These are phyloP conservation scores for Asarcornis scutulata DNA, from an alignment of 2,113 vertebrate genomes.

Conservation along the genomic window DNA sequence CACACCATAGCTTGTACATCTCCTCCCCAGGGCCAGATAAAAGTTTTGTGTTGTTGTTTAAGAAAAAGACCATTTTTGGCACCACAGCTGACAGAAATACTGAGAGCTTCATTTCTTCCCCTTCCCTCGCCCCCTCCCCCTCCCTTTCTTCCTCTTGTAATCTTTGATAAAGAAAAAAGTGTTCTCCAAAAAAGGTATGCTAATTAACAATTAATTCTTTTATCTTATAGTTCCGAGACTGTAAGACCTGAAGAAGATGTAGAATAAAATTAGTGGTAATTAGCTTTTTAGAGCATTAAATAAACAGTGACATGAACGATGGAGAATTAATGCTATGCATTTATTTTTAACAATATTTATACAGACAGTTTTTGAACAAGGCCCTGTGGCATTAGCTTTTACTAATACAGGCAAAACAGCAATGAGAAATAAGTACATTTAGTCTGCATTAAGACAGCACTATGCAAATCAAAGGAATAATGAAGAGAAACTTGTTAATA, in stretches of 20 bases:
- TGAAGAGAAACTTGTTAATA: slow-evolving; percentile 30
- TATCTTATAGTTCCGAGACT: slow-evolving; percentile 21
- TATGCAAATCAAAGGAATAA: slow-evolving; percentile 49
- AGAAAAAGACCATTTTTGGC: background rate
- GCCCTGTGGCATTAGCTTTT: slow-evolving; percentile 20
- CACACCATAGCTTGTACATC: background rate
- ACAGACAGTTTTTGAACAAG: slow-evolving; percentile 26
- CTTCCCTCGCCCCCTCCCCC: background rate
- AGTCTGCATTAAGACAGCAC: slow-evolving; percentile 29
- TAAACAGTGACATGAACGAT: slow-evolving; percentile 31
- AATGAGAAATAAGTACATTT: slow-evolving; percentile 22
- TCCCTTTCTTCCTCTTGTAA: slow-evolving; percentile 19
- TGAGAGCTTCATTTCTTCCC: background rate
- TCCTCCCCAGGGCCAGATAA: background rate
- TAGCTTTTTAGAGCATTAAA: slow-evolving; percentile 61
- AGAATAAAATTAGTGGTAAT: slow-evolving; percentile 51
- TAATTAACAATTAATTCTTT: slow-evolving; percentile 76
- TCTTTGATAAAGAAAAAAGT: slow-evolving; percentile 50
- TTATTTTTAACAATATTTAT: slow-evolving; percentile 63
- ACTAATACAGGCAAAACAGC: background rate
- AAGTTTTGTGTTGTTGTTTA: background rate
- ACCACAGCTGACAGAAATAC: background rate
- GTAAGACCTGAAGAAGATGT: slow-evolving; percentile 61
- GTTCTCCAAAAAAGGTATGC: slow-evolving; percentile 38
- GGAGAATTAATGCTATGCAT: slow-evolving; percentile 32